These are phyloP conservation scores for Eremobia ochroleuca DNA, from an alignment of 2,888 invertebrate genomes.

Conservation along the genomic window DNA sequence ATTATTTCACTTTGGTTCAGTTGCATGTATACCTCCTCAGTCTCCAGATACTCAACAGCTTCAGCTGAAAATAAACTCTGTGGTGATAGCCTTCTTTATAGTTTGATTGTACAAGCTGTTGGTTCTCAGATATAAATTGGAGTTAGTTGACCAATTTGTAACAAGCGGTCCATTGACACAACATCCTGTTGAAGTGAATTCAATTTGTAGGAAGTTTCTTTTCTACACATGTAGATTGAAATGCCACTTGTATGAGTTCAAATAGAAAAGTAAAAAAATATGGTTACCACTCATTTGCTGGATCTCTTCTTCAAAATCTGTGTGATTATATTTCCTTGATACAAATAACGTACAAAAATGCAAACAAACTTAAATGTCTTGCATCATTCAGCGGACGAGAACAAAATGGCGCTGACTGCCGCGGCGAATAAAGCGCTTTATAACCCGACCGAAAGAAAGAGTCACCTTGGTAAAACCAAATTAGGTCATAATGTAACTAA, in stretches of 20 bases:
- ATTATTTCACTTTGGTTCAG: constrained; percentile 78
- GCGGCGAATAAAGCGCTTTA: constrained; percentile 87
- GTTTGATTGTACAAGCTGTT: constrained; percentile 27
- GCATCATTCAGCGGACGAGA: constrained; percentile 86
- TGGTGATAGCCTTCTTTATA: constrained; percentile 55
- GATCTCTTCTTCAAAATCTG: constrained; percentile 52
- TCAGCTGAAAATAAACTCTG: constrained; percentile 77
- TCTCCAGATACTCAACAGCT: constrained; percentile 80
- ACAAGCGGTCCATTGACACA: constrained; percentile 48
- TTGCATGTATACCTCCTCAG: constrained; percentile 80
- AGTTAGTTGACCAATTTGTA: constrained; percentile 48
- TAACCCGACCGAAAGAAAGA: constrained; percentile 76
- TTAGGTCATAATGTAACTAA: background rate
- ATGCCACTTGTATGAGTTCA: constrained; percentile 19
- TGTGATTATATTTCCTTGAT: constrained; percentile 26
- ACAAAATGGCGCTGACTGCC: constrained; percentile 89
- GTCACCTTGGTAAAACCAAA: constrained; percentile 32
- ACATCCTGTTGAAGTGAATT: constrained; percentile 46
- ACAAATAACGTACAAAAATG: constrained; percentile 45
- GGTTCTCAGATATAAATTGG: constrained; percentile 42
- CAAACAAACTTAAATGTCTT: constrained; percentile 78
- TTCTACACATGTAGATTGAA: constrained; percentile 24
- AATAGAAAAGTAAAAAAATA: constrained; percentile 40
- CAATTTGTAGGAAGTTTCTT: constrained; percentile 55
- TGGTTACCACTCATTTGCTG: constrained; percentile 67